phyloP scores from a whole-genome alignment of 2,888 invertebrate genomes.

The Caenorhabditis becei region DNA sequence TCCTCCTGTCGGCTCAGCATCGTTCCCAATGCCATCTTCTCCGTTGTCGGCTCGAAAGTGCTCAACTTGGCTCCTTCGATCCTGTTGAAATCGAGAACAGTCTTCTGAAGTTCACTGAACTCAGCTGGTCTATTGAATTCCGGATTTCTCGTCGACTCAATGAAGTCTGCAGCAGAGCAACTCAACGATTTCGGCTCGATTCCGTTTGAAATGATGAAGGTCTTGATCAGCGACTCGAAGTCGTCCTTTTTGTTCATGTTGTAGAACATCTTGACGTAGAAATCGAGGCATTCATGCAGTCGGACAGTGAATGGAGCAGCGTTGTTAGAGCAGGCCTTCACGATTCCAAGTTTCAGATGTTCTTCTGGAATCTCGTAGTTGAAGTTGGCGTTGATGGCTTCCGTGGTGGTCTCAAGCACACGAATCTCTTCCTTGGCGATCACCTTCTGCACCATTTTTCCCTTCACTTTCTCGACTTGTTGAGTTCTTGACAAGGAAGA shows the following conservation, averaged over 20 bases:
- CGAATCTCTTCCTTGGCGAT: constrained; percentile 45
- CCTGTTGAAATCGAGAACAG: constrained; percentile 59
- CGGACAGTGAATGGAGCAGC: constrained; percentile 50
- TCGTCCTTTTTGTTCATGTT: constrained; percentile 66
- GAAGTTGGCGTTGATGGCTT: constrained; percentile 53
- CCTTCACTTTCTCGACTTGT: constrained; percentile 57
- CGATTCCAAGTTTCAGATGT: background rate
- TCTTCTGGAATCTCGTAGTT: constrained; percentile 53
- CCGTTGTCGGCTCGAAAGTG: constrained; percentile 62
- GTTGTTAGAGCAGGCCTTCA: constrained; percentile 47
- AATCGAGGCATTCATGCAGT: constrained; percentile 70
- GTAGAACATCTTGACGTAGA: constrained; percentile 68
- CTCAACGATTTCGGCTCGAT: constrained; percentile 57
- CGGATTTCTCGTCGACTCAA: constrained; percentile 66
- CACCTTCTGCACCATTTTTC: constrained; percentile 56
- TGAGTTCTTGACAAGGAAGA: constrained; percentile 53
- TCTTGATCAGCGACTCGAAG: constrained; percentile 44
- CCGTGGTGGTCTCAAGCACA: constrained; percentile 61
- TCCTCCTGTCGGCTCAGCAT: constrained; percentile 28
- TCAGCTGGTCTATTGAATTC: constrained; percentile 59
- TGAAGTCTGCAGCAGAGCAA: constrained; percentile 74
- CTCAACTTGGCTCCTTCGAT: constrained; percentile 43
- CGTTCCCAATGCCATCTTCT: constrained; percentile 47
- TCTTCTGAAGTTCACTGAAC: constrained; percentile 42
- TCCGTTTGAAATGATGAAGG: constrained; percentile 56